These are phyloP conservation scores for Phyllotreta striolata DNA, from an alignment of 2,888 invertebrate species.

Conservation along the genomic window DNA sequence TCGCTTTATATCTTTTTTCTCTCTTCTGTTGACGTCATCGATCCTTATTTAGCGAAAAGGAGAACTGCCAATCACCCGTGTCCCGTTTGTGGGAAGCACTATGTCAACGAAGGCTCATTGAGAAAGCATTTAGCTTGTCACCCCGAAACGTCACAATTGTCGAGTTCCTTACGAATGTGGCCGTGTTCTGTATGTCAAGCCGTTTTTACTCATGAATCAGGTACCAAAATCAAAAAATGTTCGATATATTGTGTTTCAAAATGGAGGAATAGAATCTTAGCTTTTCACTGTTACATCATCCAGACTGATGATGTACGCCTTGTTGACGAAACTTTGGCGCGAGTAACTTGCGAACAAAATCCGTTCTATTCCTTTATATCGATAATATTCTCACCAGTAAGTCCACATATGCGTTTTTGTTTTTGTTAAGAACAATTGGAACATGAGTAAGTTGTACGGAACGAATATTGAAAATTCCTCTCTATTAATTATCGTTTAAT, in stretches of 20 bases:
- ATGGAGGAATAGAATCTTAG: slow-evolving; percentile 26
- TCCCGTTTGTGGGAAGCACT: slow-evolving; percentile 94
- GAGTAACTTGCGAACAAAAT: neutral
- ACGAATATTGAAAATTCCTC: neutral
- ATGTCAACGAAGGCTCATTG: slow-evolving; percentile 92
- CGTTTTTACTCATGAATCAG: slow-evolving; percentile 93
- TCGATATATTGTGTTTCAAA: slow-evolving; percentile 24
- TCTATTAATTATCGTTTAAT: slow-evolving; percentile 28
- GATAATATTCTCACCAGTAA: slow-evolving; percentile 46
- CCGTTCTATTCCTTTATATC: slow-evolving; percentile 34
- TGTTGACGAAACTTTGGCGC: too few species aligned
- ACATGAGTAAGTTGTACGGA: slow-evolving; percentile 24
- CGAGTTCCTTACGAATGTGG: slow-evolving; percentile 92
- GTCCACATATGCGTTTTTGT: slow-evolving; percentile 42
- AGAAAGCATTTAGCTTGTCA: slow-evolving; percentile 94
- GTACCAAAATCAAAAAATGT: slow-evolving; percentile 62
- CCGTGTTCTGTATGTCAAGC: slow-evolving; percentile 95
- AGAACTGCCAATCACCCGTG: slow-evolving; percentile 94
- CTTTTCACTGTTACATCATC: neutral
- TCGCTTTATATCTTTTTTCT: slow-evolving; percentile 65
- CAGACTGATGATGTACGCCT: too few species aligned
- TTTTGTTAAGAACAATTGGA: slow-evolving; percentile 13
- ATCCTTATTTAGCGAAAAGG: slow-evolving; percentile 91
- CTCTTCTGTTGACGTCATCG: slow-evolving; percentile 73
- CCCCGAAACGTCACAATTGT: slow-evolving; percentile 87